Evolutionary conservation across 2,797 vertebrate genomes (phyloP).

Genomic region (Lates japonicus): DNA sequence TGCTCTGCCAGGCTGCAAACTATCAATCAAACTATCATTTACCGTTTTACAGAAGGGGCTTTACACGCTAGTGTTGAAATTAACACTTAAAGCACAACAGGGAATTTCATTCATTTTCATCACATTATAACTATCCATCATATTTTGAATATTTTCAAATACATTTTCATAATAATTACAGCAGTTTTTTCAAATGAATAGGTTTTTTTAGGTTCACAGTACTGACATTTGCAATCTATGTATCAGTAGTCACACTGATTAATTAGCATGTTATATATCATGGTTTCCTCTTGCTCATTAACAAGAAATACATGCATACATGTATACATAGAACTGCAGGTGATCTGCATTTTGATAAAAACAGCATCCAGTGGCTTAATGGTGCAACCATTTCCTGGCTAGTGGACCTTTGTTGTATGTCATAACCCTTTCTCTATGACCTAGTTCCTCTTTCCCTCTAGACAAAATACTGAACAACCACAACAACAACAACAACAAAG

Average conservation of each 20-base stretch:
- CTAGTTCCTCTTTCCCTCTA: background rate
- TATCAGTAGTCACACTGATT: background rate
- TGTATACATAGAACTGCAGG: background rate
- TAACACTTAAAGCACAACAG: background rate
- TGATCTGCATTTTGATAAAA: background rate
- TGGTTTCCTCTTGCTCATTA: background rate
- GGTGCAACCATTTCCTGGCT: background rate
- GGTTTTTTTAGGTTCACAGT: background rate
- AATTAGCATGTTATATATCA: background rate
- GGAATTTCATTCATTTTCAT: background rate
- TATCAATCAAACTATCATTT: slow-evolving; percentile 28
- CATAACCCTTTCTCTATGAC: background rate
- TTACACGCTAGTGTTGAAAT: background rate
- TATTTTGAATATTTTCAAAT: background rate
- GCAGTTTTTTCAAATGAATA: background rate
- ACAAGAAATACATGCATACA: background rate
- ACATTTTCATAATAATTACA: background rate
- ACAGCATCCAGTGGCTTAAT: background rate
- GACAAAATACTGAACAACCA: background rate
- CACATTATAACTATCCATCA: background rate
- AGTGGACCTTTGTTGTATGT: background rate
- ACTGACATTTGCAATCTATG: background rate
- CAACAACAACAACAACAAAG: too few species aligned
- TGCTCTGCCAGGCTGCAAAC: slow-evolving; percentile 28
- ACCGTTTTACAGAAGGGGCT: background rate